Conservation (phyloP, 2,113 vertebrate genomes). For the Ahaetulla prasina region DNA sequence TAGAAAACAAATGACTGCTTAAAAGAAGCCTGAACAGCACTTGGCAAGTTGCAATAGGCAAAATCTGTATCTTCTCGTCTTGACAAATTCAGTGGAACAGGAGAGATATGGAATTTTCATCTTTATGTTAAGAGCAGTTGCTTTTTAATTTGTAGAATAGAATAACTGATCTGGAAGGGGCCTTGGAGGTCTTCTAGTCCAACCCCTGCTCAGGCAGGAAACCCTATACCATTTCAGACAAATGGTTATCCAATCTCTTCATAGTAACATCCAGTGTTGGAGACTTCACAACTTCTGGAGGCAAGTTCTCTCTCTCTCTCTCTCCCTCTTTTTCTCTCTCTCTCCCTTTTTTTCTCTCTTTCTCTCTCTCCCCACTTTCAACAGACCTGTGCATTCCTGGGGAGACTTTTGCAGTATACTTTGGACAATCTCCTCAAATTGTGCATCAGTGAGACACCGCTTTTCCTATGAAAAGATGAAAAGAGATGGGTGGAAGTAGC, state of each 20-base stretch:
- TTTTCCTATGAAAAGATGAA: constrained; percentile 40
- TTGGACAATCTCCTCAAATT: constrained; percentile 63
- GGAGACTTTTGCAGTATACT: constrained; percentile 53
- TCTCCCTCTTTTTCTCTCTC: neutral
- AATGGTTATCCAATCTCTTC: too few relatives aligned
- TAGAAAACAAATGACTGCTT: neutral
- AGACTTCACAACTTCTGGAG: too few relatives aligned
- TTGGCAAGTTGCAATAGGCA: neutral
- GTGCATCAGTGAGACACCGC: constrained; percentile 34
- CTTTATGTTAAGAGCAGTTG: neutral
- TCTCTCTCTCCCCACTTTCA: neutral
- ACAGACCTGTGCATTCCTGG: constrained; percentile 49
- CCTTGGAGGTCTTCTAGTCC: too few relatives aligned
- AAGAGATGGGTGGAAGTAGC: neutral
- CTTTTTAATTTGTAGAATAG: neutral
- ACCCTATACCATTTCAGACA: too few relatives aligned
- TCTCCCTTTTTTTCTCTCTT: too few relatives aligned
- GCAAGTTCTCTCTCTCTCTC: neutral
- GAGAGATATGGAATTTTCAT: neutral
- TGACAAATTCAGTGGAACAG: neutral
- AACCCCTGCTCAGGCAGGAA: too few relatives aligned
- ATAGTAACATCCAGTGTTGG: too few relatives aligned
- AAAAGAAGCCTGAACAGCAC: neutral
- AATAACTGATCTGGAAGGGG: too few relatives aligned
- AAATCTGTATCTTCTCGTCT: neutral